These are phyloP conservation scores for Hippocampus kuda DNA, from an alignment of 2,797 vertebrate genomes.

Conservation along the genomic window DNA sequence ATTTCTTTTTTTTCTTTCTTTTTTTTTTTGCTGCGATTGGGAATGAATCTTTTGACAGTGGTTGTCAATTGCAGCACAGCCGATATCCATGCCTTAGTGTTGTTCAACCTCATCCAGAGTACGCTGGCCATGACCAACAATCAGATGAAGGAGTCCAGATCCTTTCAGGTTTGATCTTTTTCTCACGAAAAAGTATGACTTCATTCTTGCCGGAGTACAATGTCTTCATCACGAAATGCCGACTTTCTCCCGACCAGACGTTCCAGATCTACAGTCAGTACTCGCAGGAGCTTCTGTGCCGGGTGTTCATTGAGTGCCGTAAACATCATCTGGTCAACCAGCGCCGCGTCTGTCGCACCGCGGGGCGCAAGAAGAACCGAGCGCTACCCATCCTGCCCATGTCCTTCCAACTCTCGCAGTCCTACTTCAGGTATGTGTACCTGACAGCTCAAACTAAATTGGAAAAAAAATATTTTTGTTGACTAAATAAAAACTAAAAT, in stretches of 20 bases:
- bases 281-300: conserved; percentile 74
- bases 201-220: background rate
- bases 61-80: conserved; percentile 59
- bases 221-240: no score
- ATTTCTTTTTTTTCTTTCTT: no score
- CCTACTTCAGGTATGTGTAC: conserved; percentile 78
- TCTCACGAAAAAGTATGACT: background rate
- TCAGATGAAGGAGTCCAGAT: conserved; percentile 84
- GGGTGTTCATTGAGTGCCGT: conserved; percentile 80
- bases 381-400: conserved; percentile 87
- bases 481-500: no score
- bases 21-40: no score
- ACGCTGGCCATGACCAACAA: conserved; percentile 84
- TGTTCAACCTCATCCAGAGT: conserved; percentile 92
- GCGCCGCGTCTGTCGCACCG: conserved; percentile 68
- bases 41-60: background rate
- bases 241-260: conserved; percentile 53
- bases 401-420: conserved; percentile 94
- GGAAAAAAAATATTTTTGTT: no score
- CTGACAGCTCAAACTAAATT: no score
- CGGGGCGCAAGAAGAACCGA: conserved; percentile 82
- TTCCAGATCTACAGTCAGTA: conserved; percentile 86
- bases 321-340: conserved; percentile 82
- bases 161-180: conserved; percentile 77
- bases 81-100: conserved; percentile 82